Conservation (phyloP, 30 jellyfish, hydroid and myxozoan genomes). For the Hydra vulgaris region DNA sequence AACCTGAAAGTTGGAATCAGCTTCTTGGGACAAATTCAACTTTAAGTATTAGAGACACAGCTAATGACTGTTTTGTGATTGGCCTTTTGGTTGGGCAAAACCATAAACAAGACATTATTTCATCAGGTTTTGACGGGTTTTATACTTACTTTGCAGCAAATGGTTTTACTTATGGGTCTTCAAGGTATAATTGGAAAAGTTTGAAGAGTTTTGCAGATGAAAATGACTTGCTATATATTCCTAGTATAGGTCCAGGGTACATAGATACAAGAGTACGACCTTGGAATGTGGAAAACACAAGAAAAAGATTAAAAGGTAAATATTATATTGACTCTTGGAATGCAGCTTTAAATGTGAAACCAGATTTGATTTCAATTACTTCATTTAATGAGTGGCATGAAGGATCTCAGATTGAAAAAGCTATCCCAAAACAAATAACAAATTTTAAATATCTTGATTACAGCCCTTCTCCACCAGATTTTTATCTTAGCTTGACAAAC, state of each 20-base stretch:
- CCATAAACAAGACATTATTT: slow-evolving; percentile 39
- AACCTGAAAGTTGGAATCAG: slow-evolving; percentile 69
- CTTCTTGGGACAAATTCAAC: slow-evolving; percentile 40
- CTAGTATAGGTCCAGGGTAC: slow-evolving; percentile 98
- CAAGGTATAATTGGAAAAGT: slow-evolving; percentile 65
- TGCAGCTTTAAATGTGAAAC: slow-evolving; percentile 37
- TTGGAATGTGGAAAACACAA: slow-evolving; percentile 79
- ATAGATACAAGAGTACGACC: slow-evolving; percentile 86
- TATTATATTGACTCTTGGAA: slow-evolving; percentile 73
- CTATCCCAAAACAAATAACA: slow-evolving; percentile 35
- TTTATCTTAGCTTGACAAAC: slow-evolving; percentile 51
- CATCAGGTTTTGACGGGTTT: slow-evolving; percentile 90
- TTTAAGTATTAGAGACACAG: slow-evolving; percentile 59
- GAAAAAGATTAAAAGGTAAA: slow-evolving; percentile 53
- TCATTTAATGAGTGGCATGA: slow-evolving; percentile 98
- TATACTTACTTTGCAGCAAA: slow-evolving; percentile 93
- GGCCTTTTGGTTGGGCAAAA: slow-evolving; percentile 58
- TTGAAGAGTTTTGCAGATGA: slow-evolving; percentile 34
- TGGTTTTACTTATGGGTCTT: slow-evolving; percentile 92
- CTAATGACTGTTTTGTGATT: slow-evolving; percentile 57
- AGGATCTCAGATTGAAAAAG: slow-evolving; percentile 93
- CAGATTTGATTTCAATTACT: slow-evolving; percentile 61
- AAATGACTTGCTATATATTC: slow-evolving; percentile 44
- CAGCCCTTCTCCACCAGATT: slow-evolving; percentile 50
- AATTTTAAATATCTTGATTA: slow-evolving; percentile 44